Evolutionary conservation across 2,113 vertebrate genomes (phyloP), one percentile per base, ranked within the genome.

Genomic region (Apus apus): DNA sequence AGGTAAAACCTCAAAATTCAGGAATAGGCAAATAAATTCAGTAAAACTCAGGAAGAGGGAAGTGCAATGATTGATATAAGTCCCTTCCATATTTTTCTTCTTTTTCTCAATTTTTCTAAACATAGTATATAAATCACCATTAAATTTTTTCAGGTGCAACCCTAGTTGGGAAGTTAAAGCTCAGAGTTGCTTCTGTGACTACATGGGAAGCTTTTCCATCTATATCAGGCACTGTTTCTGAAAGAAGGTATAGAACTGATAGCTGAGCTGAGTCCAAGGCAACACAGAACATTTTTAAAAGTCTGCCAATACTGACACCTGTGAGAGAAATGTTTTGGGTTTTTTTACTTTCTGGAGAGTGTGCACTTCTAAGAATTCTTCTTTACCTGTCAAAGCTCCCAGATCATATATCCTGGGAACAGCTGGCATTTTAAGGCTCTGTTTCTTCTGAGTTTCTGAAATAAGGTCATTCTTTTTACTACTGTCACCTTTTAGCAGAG

Each of bases 401-500:
- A 90, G 81, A 87, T 62, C 74, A 90, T 40, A 72, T 70, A 65
- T 90, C 65, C 26, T 84, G 36, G 38, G 57, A 53, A 61, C 12
- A 48, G 53, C 23, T 87, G 53, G 43, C 83, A 93, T 82, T 84
- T 95, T 54, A 93, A 91, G 34, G 68, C 7, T 65, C 32, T 27
- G 70, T 67, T 89, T 89, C n/a, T 74, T 77, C 66, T 2, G 5
- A 56, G 61, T 71, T 92, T 84, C 66, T 90, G 79, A 81, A 95
- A 95, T 43, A 11, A 94, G 91, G 85, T 79, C 73, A 43, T 85
- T 95, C 68, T 73, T 91, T 93, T 68, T 92, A 74, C n/a, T 48
- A 43, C 1, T 80, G 61, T 48, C 67, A 84, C 43, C 43, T 46
- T 62, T 56, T 34, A 78, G 29, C 61, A 85, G 12, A 76, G 9